A percentile compares a stretch with the other conserved stretches of the same genome.
Evolutionary conservation across 2,797 vertebrate genomes (phyloP).

Genomic region (Clarias laeviceps): DNA sequence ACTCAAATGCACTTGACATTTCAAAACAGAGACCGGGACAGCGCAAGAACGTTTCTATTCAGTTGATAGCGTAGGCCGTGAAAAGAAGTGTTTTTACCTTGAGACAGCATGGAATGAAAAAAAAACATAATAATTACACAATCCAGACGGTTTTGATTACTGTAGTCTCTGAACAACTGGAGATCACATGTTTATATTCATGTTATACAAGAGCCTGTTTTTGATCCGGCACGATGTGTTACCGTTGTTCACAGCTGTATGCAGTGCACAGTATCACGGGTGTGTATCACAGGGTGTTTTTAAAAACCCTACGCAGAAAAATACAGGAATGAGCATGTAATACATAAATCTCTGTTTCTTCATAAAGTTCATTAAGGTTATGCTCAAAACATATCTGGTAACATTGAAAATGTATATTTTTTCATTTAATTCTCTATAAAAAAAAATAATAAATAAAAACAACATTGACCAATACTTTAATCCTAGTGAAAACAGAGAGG

Average conservation of each 20-base stretch:
- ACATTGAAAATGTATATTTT: no score
- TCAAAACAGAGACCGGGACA: conserved; percentile 36
- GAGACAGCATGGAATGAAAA: conserved; percentile 29
- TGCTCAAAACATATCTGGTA: no score
- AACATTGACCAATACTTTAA: no score
- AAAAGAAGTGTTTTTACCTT: conserved; percentile 44
- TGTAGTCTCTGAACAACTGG: not conserved
- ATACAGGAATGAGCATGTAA: not conserved
- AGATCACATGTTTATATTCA: conserved; percentile 19
- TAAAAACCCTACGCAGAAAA: not conserved
- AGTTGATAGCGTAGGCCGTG: not conserved
- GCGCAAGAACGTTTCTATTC: conserved; percentile 37
- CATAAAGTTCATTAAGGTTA: no score
- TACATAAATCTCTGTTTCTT: no score
- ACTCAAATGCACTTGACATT: conserved; percentile 49
- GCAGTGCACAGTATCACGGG: not conserved
- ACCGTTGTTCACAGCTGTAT: not conserved
- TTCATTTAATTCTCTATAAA: no score
- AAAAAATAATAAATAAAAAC: no score
- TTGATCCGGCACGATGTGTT: not conserved
- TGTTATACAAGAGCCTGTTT: conserved; percentile 4
- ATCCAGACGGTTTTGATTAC: conserved; percentile 34
- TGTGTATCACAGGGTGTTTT: not conserved
- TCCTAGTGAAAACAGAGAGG: not conserved
- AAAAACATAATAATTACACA: not conserved